Conservation (phyloP, 2,113 vertebrate species). For the Albula goreensis region DNA sequence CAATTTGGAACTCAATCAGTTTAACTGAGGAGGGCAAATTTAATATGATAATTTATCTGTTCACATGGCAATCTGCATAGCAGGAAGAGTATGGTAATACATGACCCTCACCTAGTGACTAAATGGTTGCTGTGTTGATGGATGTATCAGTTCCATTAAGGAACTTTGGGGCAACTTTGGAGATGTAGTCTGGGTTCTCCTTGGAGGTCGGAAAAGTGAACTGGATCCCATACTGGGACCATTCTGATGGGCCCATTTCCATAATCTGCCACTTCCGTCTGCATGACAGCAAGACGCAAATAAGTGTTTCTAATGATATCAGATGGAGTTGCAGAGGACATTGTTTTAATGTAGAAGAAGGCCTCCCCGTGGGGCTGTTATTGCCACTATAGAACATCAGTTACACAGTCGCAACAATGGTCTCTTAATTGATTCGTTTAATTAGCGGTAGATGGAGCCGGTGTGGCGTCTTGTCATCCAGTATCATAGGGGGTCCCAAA, state of each 20-base stretch:
- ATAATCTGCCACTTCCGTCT: slow-evolving; percentile 93
- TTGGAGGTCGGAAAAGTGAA: slow-evolving; percentile 85
- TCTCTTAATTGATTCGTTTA: slow-evolving; percentile 99
- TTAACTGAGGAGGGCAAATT: slow-evolving; percentile 99
- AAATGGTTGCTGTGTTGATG: slow-evolving; percentile 89
- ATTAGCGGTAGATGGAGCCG: slow-evolving; percentile 95
- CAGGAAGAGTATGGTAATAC: slow-evolving; percentile 95
- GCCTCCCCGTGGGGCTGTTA: slow-evolving; percentile 93
- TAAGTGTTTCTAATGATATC: slow-evolving; percentile 98
- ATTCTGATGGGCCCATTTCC: slow-evolving; percentile 90
- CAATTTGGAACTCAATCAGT: slow-evolving; percentile 99
- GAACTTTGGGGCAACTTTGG: slow-evolving; percentile 97
- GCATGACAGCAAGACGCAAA: slow-evolving; percentile 98
- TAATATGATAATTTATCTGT: slow-evolving; percentile 99
- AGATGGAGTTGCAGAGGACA: slow-evolving; percentile 93
- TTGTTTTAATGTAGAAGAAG: slow-evolving; percentile 90
- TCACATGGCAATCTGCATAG: slow-evolving; percentile 88
- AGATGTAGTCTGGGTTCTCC: slow-evolving; percentile 88
- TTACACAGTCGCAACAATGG: slow-evolving; percentile 91
- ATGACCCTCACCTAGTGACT: slow-evolving; percentile 96
- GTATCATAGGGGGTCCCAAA: slow-evolving; percentile 70
- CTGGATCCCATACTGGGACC: slow-evolving; percentile 91
- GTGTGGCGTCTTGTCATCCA: slow-evolving; percentile 82
- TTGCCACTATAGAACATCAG: slow-evolving; percentile 90
- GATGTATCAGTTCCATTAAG: slow-evolving; percentile 90